Evolutionary conservation across 1,140 invertebrate genomes (phyloP).

Genomic region (Drosophila navojoa): DNA sequence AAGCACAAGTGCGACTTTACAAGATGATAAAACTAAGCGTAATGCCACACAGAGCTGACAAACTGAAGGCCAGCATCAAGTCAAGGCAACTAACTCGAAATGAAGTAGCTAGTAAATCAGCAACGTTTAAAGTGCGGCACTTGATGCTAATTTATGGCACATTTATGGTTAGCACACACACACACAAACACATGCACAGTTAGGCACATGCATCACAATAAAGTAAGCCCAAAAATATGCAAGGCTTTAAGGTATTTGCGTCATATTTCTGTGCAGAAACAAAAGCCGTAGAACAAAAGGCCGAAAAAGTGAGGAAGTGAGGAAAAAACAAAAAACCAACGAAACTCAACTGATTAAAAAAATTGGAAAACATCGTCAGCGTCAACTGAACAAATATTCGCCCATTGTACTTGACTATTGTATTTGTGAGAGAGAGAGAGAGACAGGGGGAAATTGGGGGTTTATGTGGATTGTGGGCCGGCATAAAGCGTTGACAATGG

Average conservation of each 20-base stretch:
- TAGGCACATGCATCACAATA: constrained; percentile 10
- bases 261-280: constrained; percentile 1
- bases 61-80: constrained; percentile 7
- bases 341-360: constrained; percentile 21
- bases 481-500: constrained; percentile 40
- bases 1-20: constrained; percentile 20
- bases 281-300: constrained; percentile 23
- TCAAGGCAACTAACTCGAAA: constrained; percentile 6
- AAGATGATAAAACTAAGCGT: constrained; percentile 28
- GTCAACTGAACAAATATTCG: constrained; percentile 39
- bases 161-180: constrained; percentile 12
- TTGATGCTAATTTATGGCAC: constrained; percentile 44
- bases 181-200: constrained; percentile 4
- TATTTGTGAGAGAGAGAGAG: background rate
- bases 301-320: constrained; percentile 1
- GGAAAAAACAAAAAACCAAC: background rate
- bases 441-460: too few species aligned
- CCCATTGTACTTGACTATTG: constrained; percentile 33
- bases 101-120: constrained; percentile 20
- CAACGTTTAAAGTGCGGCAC: constrained; percentile 29
- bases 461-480: background rate
- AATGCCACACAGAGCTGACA: constrained; percentile 6
- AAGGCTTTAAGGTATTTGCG: constrained; percentile 17
- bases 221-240: constrained; percentile 22
- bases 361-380: constrained; percentile 7